A percentile compares a stretch with the other conserved stretches of the same genome.
Conservation (phyloP, 2,797 vertebrate species). For the Schizopygopsis pylzovi region DNA sequence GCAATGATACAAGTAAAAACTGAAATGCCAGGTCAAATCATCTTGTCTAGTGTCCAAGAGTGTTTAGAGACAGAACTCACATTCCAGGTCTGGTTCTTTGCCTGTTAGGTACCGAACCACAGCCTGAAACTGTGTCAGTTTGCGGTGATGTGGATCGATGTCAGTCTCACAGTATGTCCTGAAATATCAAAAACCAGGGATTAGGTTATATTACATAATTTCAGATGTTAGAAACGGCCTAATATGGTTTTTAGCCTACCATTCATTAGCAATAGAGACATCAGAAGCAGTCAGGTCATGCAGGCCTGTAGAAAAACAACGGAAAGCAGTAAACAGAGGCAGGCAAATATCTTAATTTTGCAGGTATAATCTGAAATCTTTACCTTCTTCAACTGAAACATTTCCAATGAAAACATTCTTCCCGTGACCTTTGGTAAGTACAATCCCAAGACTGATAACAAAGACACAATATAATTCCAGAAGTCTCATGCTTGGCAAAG, state of each 20-base stretch:
- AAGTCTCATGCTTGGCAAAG: background rate
- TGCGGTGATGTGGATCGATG: slow-evolving; percentile 90
- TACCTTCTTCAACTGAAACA: slow-evolving; percentile 92
- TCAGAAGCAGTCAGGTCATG: slow-evolving; percentile 94
- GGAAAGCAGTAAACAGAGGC: background rate
- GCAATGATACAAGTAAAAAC: background rate
- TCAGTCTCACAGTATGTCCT: slow-evolving; percentile 98
- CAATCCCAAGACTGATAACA: slow-evolving; percentile 85
- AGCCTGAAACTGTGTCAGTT: slow-evolving; percentile 90
- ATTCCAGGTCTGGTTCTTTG: slow-evolving; percentile 88
- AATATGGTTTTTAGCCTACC: slow-evolving; percentile 71
- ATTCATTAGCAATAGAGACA: slow-evolving; percentile 87
- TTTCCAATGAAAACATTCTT: slow-evolving; percentile 90
- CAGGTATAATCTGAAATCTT: background rate
- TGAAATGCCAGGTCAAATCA: background rate
- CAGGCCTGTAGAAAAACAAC: slow-evolving; percentile 77
- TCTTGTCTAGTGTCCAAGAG: background rate
- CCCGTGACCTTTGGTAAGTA: slow-evolving; percentile 88
- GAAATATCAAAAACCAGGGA: slow-evolving; percentile 24
- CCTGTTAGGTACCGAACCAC: slow-evolving; percentile 85
- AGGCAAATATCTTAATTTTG: background rate
- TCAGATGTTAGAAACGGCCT: background rate
- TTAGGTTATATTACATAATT: background rate
- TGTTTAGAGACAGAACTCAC: slow-evolving; percentile 77
- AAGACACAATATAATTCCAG: background rate